Evolutionary conservation across 2,888 invertebrate genomes (phyloP), one percentile per base, ranked within the genome.

Genomic region (Uloborus plumipes): DNA sequence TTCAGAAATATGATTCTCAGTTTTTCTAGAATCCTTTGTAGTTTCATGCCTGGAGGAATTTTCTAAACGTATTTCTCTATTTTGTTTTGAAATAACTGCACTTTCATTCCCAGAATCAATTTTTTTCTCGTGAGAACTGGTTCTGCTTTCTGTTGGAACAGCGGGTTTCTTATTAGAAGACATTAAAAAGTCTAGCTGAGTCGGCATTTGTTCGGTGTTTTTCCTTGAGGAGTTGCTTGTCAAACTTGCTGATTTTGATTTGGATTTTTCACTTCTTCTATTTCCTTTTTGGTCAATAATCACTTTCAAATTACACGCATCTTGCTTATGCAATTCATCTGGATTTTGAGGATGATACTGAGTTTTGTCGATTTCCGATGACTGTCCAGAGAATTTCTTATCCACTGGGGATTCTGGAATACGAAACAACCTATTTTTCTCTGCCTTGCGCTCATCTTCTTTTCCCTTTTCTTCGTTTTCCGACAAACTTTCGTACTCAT

Each of bases 391-490:
- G 0, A 20, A 11, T 49, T 61, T 71, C 22, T 51, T 65, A 39
- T 67, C 67, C 1, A 67, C 70, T 0, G 80, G 80, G 0, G 80
- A 81, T 16, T 81, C 80, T 0, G 80, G 80, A 14, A 81, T 81
- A 18, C 80, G 67, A 49, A 73, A 73, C 39, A 77, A 72, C n/a
- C 73, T 62, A 31, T 71, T 71, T 61, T 83, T 83, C 55, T 83
- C 83, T 1, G 76, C 73, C 15, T 77, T 83, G 4, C 83, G 47
- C 22, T 83, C 83, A 47, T 83, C 83, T 64, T 83, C 83, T 20
- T 77, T 83, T 18, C 83, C 83, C 22, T 83, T 83, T 64, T 83
- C 83, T 64, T 83, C 83, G 53, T 73, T 83, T 53, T 83, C 72
- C 2, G 72, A 76, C 2, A 26, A 49, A n/a, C 51, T 64, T 39